Conservation (phyloP, 2,888 invertebrate genomes). For the Drosophila differens region DNA sequence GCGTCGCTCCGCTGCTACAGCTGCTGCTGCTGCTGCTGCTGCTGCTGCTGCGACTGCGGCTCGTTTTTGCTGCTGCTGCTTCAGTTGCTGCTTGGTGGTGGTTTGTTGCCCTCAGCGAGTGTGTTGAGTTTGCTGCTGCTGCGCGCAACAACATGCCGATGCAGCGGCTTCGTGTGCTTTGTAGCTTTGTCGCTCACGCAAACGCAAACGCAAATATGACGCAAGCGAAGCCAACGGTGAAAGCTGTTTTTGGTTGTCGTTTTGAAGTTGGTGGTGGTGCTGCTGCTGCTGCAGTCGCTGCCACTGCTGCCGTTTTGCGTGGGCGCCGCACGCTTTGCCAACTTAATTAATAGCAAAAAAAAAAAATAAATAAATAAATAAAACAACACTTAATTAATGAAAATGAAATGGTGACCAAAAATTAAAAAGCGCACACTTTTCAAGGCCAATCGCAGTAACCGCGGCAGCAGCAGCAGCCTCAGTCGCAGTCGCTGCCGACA, state of each 20-base stretch:
- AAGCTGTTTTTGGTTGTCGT: conserved; percentile 64
- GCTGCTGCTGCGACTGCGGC: conserved; percentile 10
- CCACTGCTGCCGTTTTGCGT: conserved; percentile 48
- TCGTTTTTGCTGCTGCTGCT: conserved; percentile 20
- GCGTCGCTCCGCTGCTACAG: conserved; percentile 30
- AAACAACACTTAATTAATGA: conserved; percentile 70
- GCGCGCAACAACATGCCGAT: conserved; percentile 61
- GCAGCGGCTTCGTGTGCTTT: conserved; percentile 50
- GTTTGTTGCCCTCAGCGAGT: conserved; percentile 62
- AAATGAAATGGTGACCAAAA: conserved; percentile 63
- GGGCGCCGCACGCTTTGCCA: conserved; percentile 77
- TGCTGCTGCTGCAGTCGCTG: conserved; percentile 29
- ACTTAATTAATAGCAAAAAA: conserved; percentile 70
- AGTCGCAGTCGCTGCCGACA: not conserved
- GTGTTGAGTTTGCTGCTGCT: conserved; percentile 39
- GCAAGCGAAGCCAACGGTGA: conserved; percentile 71
- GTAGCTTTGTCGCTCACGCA: conserved; percentile 67
- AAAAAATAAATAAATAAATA: not conserved
- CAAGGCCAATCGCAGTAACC: conserved; percentile 67
- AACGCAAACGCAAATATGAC: conserved; percentile 63
- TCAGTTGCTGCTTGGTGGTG: conserved; percentile 44
- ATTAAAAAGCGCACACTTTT: conserved; percentile 48
- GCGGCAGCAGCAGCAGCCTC: conserved; percentile 14
- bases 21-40: conserved; percentile 8
- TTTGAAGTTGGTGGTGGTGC: conserved; percentile 39